Conservation (phyloP, 2,113 vertebrate genomes). For the Cottus gobio region DNA sequence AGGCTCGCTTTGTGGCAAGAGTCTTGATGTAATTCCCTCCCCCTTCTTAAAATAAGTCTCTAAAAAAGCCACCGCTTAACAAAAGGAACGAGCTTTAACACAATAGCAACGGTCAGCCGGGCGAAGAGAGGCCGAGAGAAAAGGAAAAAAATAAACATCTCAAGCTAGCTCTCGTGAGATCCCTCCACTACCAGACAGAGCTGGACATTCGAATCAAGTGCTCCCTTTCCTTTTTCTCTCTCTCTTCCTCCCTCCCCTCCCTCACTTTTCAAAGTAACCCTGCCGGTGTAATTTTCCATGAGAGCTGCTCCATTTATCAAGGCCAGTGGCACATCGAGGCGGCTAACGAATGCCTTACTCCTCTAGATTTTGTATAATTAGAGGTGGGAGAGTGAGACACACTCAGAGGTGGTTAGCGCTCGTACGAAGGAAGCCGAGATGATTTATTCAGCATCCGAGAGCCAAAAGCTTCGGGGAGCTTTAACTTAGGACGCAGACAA, state of each 20-base stretch:
- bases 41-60: conserved; percentile 57
- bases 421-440: conserved; percentile 62
- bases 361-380: conserved; percentile 76
- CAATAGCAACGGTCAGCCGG: conserved; percentile 70
- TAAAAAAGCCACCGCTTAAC: conserved; percentile 69
- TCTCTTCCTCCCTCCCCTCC: neutral
- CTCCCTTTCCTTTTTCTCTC: conserved; percentile 38
- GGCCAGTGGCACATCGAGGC: conserved; percentile 67
- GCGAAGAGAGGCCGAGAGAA: conserved; percentile 38
- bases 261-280: conserved; percentile 61
- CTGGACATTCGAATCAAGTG: conserved; percentile 67
- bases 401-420: conserved; percentile 69
- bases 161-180: conserved; percentile 63
- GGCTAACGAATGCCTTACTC: conserved; percentile 74
- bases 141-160: conserved; percentile 28
- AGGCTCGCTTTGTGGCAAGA: conserved; percentile 22
- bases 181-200: conserved; percentile 50
- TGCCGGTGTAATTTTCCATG: conserved; percentile 79
- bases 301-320: conserved; percentile 80
- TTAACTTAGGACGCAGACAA: conserved; percentile 63
- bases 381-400: conserved; percentile 71
- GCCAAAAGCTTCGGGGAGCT: conserved; percentile 66
- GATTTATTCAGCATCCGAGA: conserved; percentile 73
- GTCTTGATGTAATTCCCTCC: conserved; percentile 47
- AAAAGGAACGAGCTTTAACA: conserved; percentile 72